Base-by-base conservation (phyloP, 2,797 vertebrate genomes). In the Glossophaga mutica region DNA sequence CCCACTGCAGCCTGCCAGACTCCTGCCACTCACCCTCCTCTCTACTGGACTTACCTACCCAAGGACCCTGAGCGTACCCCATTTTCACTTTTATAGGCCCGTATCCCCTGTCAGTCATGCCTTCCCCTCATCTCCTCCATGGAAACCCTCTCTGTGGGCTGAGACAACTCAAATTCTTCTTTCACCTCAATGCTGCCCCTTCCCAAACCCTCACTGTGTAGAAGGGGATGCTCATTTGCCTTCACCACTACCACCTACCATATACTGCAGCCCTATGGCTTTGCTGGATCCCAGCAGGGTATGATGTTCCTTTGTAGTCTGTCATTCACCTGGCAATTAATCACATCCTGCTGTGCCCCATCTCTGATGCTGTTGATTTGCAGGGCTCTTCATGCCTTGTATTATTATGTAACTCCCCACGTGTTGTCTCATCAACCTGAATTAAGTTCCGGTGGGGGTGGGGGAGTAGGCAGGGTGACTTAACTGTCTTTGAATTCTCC, bases 321-420 rank as follows among this genome's bases (percentile, higher is more conserved):
- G 0, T 87, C 59, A n/a, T 39, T 96, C 78, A 94, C 94, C 96
- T 79, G 85, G 86, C 86, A 50, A n/a, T 94, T 79, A 94, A 67
- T 44, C 62, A 79, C 65, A 44, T 84, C 91, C 93, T 79, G 89
- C 95, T 39, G 65, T 26, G 82, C 74, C 34, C 48, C 2, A 15
- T 50, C 86, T 95, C 90, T 71, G 94, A 87, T 79, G 93, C 94
- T 44, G 76, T 59, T 39, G 46, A 10, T 62, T 42, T 55, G 21
- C 71, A 76, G 91, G 79, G 57, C 0, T 14, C 78, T 71, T 74
- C 78, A 22, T 78, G 74, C 89, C 94, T 90, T 65, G 78, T 29
- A 22, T 77, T 67, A 44, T 91, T 89, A 65, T 86, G 74, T 78
- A 89, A 96, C 10, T 34, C 87, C 73, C 89, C 81, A 59, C 37